These are phyloP conservation scores for Chloroclysta siterata DNA, from an alignment of 2,888 invertebrate genomes.

Conservation along the genomic window DNA sequence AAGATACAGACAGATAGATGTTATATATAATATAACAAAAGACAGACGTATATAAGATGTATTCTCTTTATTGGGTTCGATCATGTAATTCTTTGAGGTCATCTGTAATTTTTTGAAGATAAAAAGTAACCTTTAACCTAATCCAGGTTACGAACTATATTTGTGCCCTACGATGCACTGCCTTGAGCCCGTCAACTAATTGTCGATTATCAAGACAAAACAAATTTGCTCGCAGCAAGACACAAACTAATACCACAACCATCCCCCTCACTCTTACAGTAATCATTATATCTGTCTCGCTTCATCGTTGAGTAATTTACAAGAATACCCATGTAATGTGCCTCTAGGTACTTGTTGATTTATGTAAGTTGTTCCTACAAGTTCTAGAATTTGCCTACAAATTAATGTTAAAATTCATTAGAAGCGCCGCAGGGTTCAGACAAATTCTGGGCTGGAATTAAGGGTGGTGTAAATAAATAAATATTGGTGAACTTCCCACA, in stretches of 20 bases:
- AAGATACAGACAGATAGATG: too few species aligned
- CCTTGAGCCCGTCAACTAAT: too few species aligned
- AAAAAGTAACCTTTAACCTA: too few species aligned
- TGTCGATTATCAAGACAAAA: not conserved
- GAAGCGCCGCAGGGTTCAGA: conserved; percentile 23
- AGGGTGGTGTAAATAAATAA: too few species aligned
- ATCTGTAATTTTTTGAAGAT: too few species aligned
- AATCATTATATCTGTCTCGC: conserved; percentile 16
- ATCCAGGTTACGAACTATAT: too few species aligned
- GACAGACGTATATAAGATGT: too few species aligned
- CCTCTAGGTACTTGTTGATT: conserved; percentile 54
- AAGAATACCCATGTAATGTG: conserved; percentile 40
- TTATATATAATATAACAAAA: too few species aligned
- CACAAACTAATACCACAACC: conserved; percentile 2
- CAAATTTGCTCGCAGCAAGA: not conserved
- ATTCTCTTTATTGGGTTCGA: too few species aligned
- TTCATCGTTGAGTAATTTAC: conserved; percentile 17
- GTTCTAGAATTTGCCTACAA: conserved; percentile 38
- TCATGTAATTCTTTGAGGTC: too few species aligned
- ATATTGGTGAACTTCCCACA: too few species aligned
- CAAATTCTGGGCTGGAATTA: conserved; percentile 13
- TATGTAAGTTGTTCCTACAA: conserved; percentile 49
- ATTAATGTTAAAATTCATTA: conserved; percentile 49
- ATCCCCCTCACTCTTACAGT: conserved; percentile 11
- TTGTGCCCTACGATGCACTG: too few species aligned